Conservation (phyloP, 2,888 invertebrate species). For the Yponomeuta cagnagella region DNA sequence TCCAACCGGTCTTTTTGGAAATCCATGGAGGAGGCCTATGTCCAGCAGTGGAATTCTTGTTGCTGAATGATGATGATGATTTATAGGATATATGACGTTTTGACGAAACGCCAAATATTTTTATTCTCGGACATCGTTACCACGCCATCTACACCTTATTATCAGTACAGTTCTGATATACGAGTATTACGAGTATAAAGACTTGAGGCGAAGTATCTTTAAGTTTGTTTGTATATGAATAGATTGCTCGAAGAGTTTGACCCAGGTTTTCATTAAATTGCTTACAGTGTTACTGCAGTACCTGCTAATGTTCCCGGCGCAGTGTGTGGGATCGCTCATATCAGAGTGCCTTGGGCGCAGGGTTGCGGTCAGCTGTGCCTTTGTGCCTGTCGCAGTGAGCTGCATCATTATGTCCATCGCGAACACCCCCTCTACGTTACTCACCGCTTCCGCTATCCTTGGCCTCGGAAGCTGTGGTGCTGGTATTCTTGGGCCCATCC, state of each 20-base stretch:
- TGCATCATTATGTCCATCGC: slow-evolving; percentile 5
- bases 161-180: too few species aligned
- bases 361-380: not conserved
- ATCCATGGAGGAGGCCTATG: too few species aligned
- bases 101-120: too few species aligned
- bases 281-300: not conserved
- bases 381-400: not conserved
- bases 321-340: not conserved
- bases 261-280: not conserved
- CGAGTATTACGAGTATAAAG: too few species aligned
- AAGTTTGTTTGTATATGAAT: not conserved
- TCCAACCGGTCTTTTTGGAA: too few species aligned
- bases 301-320: slow-evolving; percentile 2
- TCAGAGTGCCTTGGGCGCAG: not conserved
- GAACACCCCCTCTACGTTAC: not conserved
- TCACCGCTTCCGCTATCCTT: not conserved
- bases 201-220: too few species aligned
- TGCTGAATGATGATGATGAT: too few species aligned
- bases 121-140: too few species aligned
- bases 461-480: not conserved
- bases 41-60: too few species aligned
- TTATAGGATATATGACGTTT: too few species aligned
- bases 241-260: not conserved
- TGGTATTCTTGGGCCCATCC: not conserved
- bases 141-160: too few species aligned